These are phyloP conservation scores for Drosophila triauraria DNA, from an alignment of 1,140 invertebrate species.

Conservation along the genomic window DNA sequence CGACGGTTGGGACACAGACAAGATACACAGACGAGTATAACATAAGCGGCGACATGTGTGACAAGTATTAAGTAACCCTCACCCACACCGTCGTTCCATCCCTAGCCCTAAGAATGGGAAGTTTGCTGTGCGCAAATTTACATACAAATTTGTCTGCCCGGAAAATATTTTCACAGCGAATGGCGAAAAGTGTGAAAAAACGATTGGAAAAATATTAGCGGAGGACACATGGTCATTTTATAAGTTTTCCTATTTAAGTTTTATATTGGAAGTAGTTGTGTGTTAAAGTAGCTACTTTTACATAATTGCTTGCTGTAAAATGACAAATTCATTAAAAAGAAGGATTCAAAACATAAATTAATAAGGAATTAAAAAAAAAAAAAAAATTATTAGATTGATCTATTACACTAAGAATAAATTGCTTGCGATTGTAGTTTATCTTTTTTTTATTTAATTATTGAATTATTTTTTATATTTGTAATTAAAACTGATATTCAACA, in stretches of 20 bases:
- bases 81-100: conserved; percentile 3
- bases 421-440: too few species aligned
- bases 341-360: neutral
- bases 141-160: conserved; percentile 78
- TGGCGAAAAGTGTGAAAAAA: conserved; percentile 54
- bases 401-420: too few species aligned
- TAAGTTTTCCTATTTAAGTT: neutral
- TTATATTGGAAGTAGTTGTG: neutral
- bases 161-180: conserved; percentile 27
- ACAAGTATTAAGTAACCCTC: conserved; percentile 65
- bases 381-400: too few species aligned
- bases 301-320: neutral
- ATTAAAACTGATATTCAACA: too few species aligned
- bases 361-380: too few species aligned
- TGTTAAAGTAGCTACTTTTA: too few species aligned
- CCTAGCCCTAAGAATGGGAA: conserved; percentile 21
- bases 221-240: neutral
- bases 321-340: neutral
- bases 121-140: conserved; percentile 62
- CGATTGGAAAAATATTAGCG: conserved; percentile 12
- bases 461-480: too few species aligned
- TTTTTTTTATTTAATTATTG: neutral
- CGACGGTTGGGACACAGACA: conserved; percentile 54
- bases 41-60: conserved; percentile 73
- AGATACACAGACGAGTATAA: conserved; percentile 29